Evolutionary conservation across 2,797 vertebrate genomes (phyloP), one percentile per base, ranked within the genome.

Genomic region (Limnodromus scolopaceus): DNA sequence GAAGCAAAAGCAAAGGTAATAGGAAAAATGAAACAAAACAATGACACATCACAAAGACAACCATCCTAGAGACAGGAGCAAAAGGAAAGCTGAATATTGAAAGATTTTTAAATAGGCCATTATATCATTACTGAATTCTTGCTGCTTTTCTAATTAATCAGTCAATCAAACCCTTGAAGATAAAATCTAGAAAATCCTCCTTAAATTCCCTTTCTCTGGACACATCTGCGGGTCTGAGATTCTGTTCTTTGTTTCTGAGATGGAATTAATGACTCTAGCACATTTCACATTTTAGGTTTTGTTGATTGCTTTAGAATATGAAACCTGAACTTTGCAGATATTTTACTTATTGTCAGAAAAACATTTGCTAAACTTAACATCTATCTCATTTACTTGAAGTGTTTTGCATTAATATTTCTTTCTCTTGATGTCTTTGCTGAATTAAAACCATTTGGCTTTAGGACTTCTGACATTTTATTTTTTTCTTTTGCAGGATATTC

Each of bases 321-420:
- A 91, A 86, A 87, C 5, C 46, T 74, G 41, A 87, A 88, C 24
- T 91, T 51, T 85, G 63, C 23, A 71, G n/a, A 71, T 71, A 87
- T 81, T 78, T 91, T 60, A 81, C 34, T 75, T 88, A 79, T 68
- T 83, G 74, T 68, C 25, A 61, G 28, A 88, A 38, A 34, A 96
- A 57, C 17, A 58, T 49, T 72, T 96, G 45, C 34, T 83, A 63
- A 72, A 64, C 41, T 58, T 55, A 22, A 16, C 6, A 60, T 66
- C 36, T 91, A 66, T 79, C 41, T 92, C 36, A 70, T 79, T 89
- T 88, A 41, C 53, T 92, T 41, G 39, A 76, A 85, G 10, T 27
- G 6, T 64, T 81, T 27, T 91, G 30, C 45, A 43, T 71, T 75
- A 87, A 57, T 93, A 58, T 92, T 91, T 36, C 19, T 69, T 91